Percentiles rank a stretch among this genome's conserved stretches.
Evolutionary conservation across 1,140 invertebrate species (phyloP).

Genomic region (Lutraria rhynchaena): DNA sequence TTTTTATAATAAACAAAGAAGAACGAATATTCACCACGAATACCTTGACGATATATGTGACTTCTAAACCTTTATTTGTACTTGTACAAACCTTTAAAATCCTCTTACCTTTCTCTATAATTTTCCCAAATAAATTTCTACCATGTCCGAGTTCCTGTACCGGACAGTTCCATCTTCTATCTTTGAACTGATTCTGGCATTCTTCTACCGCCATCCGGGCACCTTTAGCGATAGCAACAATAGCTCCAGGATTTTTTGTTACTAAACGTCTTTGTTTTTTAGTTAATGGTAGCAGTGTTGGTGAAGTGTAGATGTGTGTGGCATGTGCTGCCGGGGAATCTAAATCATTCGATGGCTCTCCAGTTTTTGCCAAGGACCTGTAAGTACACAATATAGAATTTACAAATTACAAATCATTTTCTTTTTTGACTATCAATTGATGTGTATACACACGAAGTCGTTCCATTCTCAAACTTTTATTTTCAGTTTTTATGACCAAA

Average conservation of each 20-base stretch:
- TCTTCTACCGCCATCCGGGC: slow-evolving; percentile 80
- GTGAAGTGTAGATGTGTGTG: slow-evolving; percentile 61
- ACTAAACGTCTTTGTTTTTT: slow-evolving; percentile 78
- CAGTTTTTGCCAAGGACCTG: slow-evolving; percentile 78
- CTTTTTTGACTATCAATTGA: too few relatives aligned
- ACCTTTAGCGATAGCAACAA: slow-evolving; percentile 77
- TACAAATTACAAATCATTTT: too few relatives aligned
- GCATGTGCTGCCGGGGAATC: slow-evolving; percentile 51
- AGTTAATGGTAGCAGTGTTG: slow-evolving; percentile 75
- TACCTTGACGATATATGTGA: too few relatives aligned
- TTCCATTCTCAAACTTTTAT: too few relatives aligned
- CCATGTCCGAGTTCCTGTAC: slow-evolving; percentile 73
- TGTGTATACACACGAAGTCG: too few relatives aligned
- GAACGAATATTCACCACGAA: too few relatives aligned
- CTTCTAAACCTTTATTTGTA: too few relatives aligned
- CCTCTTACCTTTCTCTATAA: slow-evolving; percentile 78
- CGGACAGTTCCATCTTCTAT: slow-evolving; percentile 82
- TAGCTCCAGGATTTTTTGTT: slow-evolving; percentile 79
- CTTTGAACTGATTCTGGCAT: slow-evolving; percentile 80
- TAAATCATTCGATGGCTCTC: slow-evolving; percentile 72
- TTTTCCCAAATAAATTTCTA: slow-evolving; percentile 79
- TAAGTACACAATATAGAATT: slow-evolving; percentile 48
- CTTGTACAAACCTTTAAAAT: too few relatives aligned
- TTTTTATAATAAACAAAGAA: too few relatives aligned
- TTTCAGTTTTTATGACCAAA: too few relatives aligned